Percentiles rank a stretch among this genome's conserved stretches.
phyloP scores from a whole-genome alignment of 1,140 invertebrate genomes.

The Bombyx mori region DNA sequence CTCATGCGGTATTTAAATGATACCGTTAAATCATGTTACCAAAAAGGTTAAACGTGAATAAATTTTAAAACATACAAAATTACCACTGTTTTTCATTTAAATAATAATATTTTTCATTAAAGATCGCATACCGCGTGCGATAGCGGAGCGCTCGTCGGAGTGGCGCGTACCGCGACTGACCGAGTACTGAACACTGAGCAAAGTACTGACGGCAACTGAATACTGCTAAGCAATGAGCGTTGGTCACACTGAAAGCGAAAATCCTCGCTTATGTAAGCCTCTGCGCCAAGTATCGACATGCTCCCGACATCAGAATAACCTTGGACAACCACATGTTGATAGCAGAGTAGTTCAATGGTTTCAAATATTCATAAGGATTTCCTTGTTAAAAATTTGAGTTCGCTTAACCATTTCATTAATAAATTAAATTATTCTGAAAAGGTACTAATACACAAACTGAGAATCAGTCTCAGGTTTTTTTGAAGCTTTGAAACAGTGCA shows the following conservation, averaged over 20 bases:
- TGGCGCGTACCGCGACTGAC: slow-evolving; percentile 32
- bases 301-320: no score
- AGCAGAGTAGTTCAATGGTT: no score
- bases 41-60: background rate
- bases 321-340: no score
- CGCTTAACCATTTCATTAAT: no score
- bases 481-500: no score
- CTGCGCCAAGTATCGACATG: slow-evolving; percentile 27
- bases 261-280: slow-evolving; percentile 35
- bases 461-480: no score
- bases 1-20: slow-evolving; percentile 33
- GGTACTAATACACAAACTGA: no score
- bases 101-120: slow-evolving; percentile 6
- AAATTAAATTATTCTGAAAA: no score
- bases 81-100: slow-evolving; percentile 12
- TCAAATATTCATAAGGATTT: no score
- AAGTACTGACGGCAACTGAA: background rate
- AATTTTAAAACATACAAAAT: slow-evolving; percentile 4
- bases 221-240: background rate
- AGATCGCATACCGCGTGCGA: no score
- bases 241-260: background rate
- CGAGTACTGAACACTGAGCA: slow-evolving; percentile 1
- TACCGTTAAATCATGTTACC: slow-evolving; percentile 5
- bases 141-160: slow-evolving; percentile 3
- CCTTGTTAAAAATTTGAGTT: no score